Evolutionary conservation across 2,888 invertebrate species (phyloP).

Genomic region (Acrocyrtus sp.): DNA sequence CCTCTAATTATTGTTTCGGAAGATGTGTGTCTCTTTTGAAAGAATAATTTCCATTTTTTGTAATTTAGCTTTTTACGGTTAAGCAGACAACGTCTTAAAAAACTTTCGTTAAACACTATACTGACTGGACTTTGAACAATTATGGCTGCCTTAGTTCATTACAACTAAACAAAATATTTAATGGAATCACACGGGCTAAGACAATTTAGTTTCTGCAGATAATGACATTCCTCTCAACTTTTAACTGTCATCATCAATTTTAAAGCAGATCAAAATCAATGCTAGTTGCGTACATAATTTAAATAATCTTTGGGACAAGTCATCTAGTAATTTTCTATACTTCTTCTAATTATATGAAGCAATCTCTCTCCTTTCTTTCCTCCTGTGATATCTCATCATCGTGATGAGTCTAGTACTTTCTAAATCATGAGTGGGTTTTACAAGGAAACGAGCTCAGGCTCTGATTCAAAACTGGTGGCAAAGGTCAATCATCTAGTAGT

Average conservation of each 20-base stretch:
- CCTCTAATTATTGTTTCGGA: conserved; percentile 27
- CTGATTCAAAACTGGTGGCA: conserved; percentile 46
- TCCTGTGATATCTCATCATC: conserved; percentile 3
- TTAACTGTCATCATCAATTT: too few relatives aligned
- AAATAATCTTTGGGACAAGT: conserved; percentile 41
- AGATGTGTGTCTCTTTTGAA: conserved; percentile 47
- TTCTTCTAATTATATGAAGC: conserved; percentile 35
- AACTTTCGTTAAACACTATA: too few relatives aligned
- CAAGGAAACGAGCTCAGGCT: conserved; percentile 45
- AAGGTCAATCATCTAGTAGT: conserved; percentile 52
- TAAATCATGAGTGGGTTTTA: conserved; percentile 29
- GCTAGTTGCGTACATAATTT: conserved; percentile 37
- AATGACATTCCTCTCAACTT: too few relatives aligned
- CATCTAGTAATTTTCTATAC: too few relatives aligned
- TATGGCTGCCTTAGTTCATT: conserved; percentile 36
- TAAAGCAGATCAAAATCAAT: too few relatives aligned
- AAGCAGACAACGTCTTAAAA: too few relatives aligned
- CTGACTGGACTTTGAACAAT: conserved; percentile 35
- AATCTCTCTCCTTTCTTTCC: conserved; percentile 14
- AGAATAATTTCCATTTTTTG: conserved; percentile 34
- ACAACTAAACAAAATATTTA: too few relatives aligned
- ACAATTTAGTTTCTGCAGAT: too few relatives aligned
- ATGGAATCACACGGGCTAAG: too few relatives aligned
- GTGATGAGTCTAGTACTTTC: conserved; percentile 21
- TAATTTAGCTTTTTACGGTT: conserved; percentile 10